Evolutionary conservation across 2,888 invertebrate genomes (phyloP), one percentile per base, ranked within the genome.

Genomic region (Vandiemenella viatica): DNA sequence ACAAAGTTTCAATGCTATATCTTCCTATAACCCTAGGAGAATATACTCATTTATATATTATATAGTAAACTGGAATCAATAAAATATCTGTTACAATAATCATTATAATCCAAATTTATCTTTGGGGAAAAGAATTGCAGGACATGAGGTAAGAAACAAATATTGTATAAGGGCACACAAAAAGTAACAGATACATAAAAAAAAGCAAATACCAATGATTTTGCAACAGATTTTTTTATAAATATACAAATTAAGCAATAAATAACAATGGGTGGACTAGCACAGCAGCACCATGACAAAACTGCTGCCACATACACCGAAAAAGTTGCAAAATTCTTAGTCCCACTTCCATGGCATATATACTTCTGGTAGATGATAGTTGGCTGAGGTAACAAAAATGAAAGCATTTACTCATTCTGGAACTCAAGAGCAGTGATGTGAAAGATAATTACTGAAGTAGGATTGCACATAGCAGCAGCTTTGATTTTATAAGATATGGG

Each of bases 41-140:
- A 42, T 19, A 42, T 42, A 42, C 21, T 19, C 42, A 42, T 42
- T 20, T 42, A 42, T 42, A 19, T 42, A 19, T 19, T 20, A 20
- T 18, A 18, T 18, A 16, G 19, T 19, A 42, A 42, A 16, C n/a
- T 19, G 42, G 42, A 42, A 42, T 42, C 42, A 20, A n/a, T 20
- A 19, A 16, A 42, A 15, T 20, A 6, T 42, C n/a, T 18, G n/a
- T n/a, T 17, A 17, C 5, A 19, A n/a, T 19, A 42, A 42, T 18
- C n/a, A 42, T 19, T n/a, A 16, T 20, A 19, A 20, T 20, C 20
- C 16, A 20, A 42, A n/a, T 20, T 13, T n/a, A 4, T 4, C 32
- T 3, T 32, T 2, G 6, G 10, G 10, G 32, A n/a, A 32, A 32
- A 2, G n/a, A n/a, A 4, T 13, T 2, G 32, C 2, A 4, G n/a